Evolutionary conservation across 2,113 vertebrate species (phyloP).

Genomic region (Cyphomyrus discorhynchus): DNA sequence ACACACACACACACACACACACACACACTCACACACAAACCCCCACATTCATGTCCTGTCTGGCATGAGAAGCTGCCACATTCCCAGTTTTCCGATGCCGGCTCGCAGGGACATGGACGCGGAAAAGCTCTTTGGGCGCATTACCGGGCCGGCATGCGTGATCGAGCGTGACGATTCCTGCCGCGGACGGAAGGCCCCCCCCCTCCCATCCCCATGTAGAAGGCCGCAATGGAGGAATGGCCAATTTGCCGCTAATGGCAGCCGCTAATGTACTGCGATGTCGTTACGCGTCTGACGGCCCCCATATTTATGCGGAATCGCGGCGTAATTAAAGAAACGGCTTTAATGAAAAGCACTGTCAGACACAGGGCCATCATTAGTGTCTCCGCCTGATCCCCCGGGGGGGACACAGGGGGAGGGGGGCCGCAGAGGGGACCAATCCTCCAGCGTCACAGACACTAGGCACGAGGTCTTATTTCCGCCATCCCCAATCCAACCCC

Average conservation of each 20-base stretch:
- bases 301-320: conserved; percentile 51
- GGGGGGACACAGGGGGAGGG: neutral
- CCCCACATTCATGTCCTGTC: neutral
- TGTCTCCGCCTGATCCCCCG: conserved; percentile 13
- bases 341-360: conserved; percentile 48
- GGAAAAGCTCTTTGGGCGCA: neutral
- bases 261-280: conserved; percentile 41
- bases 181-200: neutral
- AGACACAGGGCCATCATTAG: conserved; percentile 38
- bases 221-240: conserved; percentile 29
- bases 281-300: conserved; percentile 48
- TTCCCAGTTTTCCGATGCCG: neutral
- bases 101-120: neutral
- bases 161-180: neutral
- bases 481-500: neutral
- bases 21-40: neutral
- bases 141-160: neutral
- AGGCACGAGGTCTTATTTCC: neutral
- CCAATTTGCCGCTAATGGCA: conserved; percentile 45
- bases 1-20: neutral
- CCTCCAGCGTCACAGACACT: neutral
- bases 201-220: too few relatives aligned
- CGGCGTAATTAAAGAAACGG: conserved; percentile 56
- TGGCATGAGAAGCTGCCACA: neutral
- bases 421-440: neutral